Evolutionary conservation across 2,113 vertebrate genomes (phyloP).

Genomic region (Burhinus bistriatus): DNA sequence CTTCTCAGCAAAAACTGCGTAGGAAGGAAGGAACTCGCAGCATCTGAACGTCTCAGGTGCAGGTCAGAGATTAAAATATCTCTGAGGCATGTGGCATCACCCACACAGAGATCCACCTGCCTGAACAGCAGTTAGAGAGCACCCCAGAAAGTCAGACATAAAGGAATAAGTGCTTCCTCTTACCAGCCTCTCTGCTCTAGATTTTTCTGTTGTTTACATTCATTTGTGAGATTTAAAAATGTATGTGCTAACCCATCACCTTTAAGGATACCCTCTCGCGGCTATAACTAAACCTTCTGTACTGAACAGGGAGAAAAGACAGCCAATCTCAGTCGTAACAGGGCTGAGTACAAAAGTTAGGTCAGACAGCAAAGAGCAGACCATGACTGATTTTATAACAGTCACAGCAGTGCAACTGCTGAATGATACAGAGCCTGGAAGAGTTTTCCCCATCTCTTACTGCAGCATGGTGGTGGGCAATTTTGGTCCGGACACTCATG

Average conservation of each 20-base stretch:
- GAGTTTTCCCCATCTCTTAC: neutral
- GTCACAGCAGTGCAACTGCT: neutral
- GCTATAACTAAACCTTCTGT: neutral
- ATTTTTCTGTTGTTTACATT: neutral
- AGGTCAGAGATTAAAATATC: conserved; percentile 41
- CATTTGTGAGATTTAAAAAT: neutral
- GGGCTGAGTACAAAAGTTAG: neutral
- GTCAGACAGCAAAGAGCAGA: neutral
- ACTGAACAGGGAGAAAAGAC: neutral
- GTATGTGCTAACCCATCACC: neutral
- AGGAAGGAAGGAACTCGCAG: neutral
- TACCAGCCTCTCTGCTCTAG: neutral
- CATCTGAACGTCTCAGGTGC: neutral
- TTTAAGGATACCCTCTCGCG: neutral
- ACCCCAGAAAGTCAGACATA: neutral
- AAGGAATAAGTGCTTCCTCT: neutral
- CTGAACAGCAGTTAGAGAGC: neutral
- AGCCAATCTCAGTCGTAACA: neutral
- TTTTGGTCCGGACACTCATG: neutral
- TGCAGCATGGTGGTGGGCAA: neutral
- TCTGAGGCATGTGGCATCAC: neutral
- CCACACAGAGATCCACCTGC: neutral
- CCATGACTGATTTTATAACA: neutral
- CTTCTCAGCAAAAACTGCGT: neutral
- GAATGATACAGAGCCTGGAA: neutral